Percentiles rank a stretch among this genome's conserved stretches.
phyloP scores from a whole-genome alignment of 2,888 invertebrate species.

The Polydesmus complanatus region DNA sequence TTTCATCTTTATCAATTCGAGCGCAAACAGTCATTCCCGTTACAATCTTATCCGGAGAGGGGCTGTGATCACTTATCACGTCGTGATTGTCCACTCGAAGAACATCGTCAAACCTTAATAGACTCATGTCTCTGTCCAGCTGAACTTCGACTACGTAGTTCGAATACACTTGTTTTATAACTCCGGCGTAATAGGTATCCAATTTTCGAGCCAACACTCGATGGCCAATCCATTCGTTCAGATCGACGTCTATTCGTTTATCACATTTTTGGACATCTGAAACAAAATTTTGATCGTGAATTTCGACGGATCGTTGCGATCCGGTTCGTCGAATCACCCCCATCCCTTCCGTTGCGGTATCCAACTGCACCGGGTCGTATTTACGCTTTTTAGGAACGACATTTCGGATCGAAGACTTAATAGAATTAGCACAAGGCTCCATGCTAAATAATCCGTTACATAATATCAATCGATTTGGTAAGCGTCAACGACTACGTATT shows the following conservation, averaged over 20 bases:
- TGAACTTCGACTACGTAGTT: constrained; percentile 58
- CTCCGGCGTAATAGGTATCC: constrained; percentile 70
- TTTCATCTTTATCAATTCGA: constrained; percentile 39
- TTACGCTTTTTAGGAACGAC: constrained; percentile 81
- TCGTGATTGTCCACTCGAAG: constrained; percentile 65
- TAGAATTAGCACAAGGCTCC: not conserved
- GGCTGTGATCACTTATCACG: constrained; percentile 85
- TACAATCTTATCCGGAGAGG: constrained; percentile 56
- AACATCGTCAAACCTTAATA: constrained; percentile 50
- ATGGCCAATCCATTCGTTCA: constrained; percentile 87
- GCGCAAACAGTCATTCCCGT: constrained; percentile 66
- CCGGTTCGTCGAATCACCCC: constrained; percentile 3
- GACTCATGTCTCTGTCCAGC: constrained; percentile 61
- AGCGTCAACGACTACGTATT: no score
- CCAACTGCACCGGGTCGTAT: constrained; percentile 62
- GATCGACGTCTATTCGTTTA: constrained; percentile 47
- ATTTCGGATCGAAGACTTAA: constrained; percentile 35
- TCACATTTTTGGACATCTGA: not conserved
- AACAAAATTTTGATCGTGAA: not conserved
- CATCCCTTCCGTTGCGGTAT: constrained; percentile 40
- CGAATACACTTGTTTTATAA: constrained; percentile 45
- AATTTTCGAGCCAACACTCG: constrained; percentile 76
- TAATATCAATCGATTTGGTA: no score
- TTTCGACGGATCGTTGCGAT: not conserved
- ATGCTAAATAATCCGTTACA: not conserved